Conservation (phyloP, 2,113 vertebrate species). For the Rhineura floridana region DNA sequence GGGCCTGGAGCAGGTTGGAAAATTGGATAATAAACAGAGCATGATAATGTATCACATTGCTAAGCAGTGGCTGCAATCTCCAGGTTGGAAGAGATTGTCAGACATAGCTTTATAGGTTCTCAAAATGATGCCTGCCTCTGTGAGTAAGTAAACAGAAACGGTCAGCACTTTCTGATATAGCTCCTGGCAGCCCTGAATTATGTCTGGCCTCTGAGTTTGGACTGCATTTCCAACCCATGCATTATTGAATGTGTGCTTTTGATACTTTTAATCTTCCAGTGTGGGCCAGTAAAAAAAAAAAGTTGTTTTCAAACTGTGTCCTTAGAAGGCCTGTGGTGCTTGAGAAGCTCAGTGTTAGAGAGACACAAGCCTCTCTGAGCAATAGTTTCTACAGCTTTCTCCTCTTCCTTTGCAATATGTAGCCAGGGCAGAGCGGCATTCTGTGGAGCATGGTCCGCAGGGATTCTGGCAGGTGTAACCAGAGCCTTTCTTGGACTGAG, state of each 20-base stretch:
- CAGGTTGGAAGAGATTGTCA: conserved; percentile 2
- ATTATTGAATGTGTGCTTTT: conserved; percentile 5
- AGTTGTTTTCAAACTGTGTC: background rate
- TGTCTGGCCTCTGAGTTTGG: conserved; percentile 13
- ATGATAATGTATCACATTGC: conserved; percentile 22
- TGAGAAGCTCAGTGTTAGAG: background rate
- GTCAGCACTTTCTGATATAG: background rate
- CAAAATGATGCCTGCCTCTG: conserved; percentile 11
- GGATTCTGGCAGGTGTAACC: background rate
- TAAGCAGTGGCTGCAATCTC: background rate
- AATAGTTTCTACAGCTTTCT: background rate
- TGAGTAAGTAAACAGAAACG: conserved; percentile 17
- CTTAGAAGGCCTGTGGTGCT: background rate
- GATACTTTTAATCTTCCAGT: conserved; percentile 8
- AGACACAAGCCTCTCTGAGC: background rate
- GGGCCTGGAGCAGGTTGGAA: conserved; percentile 3
- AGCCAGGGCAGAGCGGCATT: background rate
- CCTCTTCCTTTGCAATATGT: background rate
- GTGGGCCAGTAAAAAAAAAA: conserved; percentile 7
- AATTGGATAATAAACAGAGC: conserved; percentile 28
- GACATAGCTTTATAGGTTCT: background rate
- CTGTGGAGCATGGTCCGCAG: background rate
- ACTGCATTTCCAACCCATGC: conserved; percentile 18
- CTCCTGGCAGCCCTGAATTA: conserved; percentile 10
- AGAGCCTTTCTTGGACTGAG: background rate